Conservation (phyloP, 2,797 vertebrate species). For the Anguilla marmorata region DNA sequence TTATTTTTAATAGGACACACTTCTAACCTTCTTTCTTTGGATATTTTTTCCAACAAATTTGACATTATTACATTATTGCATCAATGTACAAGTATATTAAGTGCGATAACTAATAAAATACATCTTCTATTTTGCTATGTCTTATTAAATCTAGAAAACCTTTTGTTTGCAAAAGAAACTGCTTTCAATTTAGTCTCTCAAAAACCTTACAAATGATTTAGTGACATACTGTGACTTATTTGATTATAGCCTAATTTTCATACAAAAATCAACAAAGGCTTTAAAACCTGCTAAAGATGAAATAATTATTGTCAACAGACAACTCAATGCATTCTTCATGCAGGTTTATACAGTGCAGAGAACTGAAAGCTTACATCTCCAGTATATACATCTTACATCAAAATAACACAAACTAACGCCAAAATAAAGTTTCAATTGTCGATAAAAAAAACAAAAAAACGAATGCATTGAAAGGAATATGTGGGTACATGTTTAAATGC, state of each 20-base stretch:
- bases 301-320: neutral
- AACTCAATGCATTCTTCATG: neutral
- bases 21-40: too few species aligned
- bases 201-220: neutral
- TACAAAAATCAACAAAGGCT: neutral
- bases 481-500: neutral
- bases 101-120: neutral
- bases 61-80: too few species aligned
- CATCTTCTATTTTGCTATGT: neutral
- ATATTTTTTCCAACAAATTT: too few species aligned
- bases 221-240: neutral
- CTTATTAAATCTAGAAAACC: neutral
- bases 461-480: neutral
- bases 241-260: neutral
- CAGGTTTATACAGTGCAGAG: neutral
- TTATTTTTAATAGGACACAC: too few species aligned
- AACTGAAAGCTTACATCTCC: neutral
- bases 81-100: too few species aligned
- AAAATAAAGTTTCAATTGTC: neutral
- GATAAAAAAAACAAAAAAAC: neutral
- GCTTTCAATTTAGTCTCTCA: too few species aligned
- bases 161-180: too few species aligned
- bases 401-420: neutral
- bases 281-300: neutral
- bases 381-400: neutral